Percentiles rank a stretch among this genome's conserved stretches.
Conservation (phyloP, 37 sponge, comb jelly and placozoan species). For the Ephydatia muelleri region DNA sequence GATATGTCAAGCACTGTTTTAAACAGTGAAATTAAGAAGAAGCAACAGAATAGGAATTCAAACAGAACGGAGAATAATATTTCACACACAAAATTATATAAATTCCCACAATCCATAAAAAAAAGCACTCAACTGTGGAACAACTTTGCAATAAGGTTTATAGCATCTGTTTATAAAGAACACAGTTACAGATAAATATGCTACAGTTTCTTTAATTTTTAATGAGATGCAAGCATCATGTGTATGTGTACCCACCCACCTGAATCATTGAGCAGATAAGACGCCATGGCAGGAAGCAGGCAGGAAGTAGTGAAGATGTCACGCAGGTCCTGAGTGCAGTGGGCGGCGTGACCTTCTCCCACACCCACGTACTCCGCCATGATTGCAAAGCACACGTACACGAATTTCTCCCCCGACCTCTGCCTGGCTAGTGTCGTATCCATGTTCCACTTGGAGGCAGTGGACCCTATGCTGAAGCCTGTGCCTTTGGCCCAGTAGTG, state of each 20-base stretch:
- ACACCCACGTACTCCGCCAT: conserved; percentile 37
- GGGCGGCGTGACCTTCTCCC: neutral
- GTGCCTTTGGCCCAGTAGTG: conserved; percentile 94
- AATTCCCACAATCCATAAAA: too few relatives aligned
- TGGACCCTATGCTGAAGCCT: conserved; percentile 89
- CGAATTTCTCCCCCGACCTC: conserved; percentile 68
- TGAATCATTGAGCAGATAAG: conserved; percentile 85
- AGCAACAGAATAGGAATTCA: too few relatives aligned
- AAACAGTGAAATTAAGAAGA: too few relatives aligned
- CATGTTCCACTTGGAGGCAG: conserved; percentile 81
- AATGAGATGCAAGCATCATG: too few relatives aligned
- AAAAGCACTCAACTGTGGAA: too few relatives aligned
- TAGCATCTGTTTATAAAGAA: too few relatives aligned
- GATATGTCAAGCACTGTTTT: conserved; percentile 90
- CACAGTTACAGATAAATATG: too few relatives aligned
- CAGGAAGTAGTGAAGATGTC: conserved; percentile 57
- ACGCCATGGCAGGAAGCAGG: conserved; percentile 76
- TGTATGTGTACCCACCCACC: conserved; percentile 47
- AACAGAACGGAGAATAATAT: too few relatives aligned
- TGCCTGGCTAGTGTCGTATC: conserved; percentile 56
- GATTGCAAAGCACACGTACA: conserved; percentile 60
- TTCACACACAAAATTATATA: too few relatives aligned
- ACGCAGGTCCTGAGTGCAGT: conserved; percentile 22
- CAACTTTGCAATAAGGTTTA: too few relatives aligned
- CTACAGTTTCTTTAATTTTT: too few relatives aligned